Evolutionary conservation across 2,888 invertebrate genomes (phyloP).

Genomic region (Alloscopus bannaensis): DNA sequence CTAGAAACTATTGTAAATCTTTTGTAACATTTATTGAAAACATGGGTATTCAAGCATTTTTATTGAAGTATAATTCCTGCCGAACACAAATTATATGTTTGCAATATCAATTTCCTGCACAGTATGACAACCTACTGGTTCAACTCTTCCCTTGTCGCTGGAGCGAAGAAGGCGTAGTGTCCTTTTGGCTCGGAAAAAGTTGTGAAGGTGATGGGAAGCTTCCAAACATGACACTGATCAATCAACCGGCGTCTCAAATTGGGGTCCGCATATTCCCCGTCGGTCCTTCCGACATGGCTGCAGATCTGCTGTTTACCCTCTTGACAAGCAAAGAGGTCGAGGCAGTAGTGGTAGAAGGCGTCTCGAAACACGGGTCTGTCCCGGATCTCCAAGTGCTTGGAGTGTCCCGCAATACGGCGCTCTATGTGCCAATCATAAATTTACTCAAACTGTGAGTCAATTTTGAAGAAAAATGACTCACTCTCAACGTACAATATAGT

Average conservation of each 20-base stretch:
- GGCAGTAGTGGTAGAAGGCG: slow-evolving; percentile 42
- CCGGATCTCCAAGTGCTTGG: neutral
- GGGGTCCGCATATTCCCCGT: slow-evolving; percentile 14
- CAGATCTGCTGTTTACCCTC: slow-evolving; percentile 30
- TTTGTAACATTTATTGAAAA: too few relatives aligned
- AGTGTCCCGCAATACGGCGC: neutral
- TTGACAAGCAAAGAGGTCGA: slow-evolving; percentile 26
- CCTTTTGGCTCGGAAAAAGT: neutral
- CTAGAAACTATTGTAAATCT: too few relatives aligned
- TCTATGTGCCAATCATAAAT: too few relatives aligned
- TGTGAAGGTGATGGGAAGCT: neutral
- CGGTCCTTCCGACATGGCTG: slow-evolving; percentile 7
- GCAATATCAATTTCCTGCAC: neutral
- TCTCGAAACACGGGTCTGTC: slow-evolving; percentile 26
- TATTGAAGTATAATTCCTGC: too few relatives aligned
- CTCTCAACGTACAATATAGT: too few relatives aligned
- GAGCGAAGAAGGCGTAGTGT: neutral
- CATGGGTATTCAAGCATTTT: too few relatives aligned
- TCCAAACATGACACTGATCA: slow-evolving; percentile 22
- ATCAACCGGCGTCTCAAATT: neutral
- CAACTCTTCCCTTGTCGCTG: neutral
- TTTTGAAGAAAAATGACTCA: too few relatives aligned
- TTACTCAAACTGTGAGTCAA: too few relatives aligned
- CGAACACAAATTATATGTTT: neutral
- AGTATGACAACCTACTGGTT: neutral